Percentiles rank a stretch among this genome's conserved stretches.
Evolutionary conservation across 2,797 vertebrate species (phyloP).

Genomic region (Monodelphis domestica): DNA sequence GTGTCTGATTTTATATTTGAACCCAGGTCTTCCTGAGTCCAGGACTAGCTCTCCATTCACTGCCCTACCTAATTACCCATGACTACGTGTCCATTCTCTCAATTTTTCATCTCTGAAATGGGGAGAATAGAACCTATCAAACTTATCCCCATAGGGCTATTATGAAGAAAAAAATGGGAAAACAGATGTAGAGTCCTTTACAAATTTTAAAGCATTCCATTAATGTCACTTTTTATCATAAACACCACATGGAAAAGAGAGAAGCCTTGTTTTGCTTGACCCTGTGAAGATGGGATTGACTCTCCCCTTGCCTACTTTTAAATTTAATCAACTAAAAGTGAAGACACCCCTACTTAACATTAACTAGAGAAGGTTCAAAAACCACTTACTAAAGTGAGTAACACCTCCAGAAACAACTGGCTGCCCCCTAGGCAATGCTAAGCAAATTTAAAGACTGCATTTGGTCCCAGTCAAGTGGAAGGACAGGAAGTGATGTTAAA

Average conservation of each 20-base stretch:
- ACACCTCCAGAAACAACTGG: too few species aligned
- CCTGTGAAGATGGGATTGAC: too few species aligned
- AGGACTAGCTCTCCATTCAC: not conserved
- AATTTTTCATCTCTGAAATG: not conserved
- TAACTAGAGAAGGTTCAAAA: too few species aligned
- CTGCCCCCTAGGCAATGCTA: too few species aligned
- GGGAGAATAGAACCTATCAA: not conserved
- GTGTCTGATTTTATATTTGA: not conserved
- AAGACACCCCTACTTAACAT: too few species aligned
- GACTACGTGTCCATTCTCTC: not conserved
- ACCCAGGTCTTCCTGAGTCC: not conserved
- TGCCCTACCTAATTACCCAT: not conserved
- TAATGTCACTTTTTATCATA: not conserved
- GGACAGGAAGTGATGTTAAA: too few species aligned
- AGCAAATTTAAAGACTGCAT: too few species aligned
- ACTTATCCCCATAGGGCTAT: not conserved
- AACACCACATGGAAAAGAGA: not conserved
- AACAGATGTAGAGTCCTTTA: not conserved
- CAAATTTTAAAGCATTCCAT: not conserved
- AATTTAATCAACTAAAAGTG: too few species aligned
- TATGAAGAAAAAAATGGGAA: not conserved
- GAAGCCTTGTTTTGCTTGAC: not conserved
- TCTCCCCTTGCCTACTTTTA: too few species aligned
- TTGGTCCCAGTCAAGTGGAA: too few species aligned
- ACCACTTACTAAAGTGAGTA: too few species aligned